Percentiles rank a stretch among this genome's conserved stretches.
phyloP scores from a whole-genome alignment of 2,888 invertebrate genomes.

The Dendrolimus houi region DNA sequence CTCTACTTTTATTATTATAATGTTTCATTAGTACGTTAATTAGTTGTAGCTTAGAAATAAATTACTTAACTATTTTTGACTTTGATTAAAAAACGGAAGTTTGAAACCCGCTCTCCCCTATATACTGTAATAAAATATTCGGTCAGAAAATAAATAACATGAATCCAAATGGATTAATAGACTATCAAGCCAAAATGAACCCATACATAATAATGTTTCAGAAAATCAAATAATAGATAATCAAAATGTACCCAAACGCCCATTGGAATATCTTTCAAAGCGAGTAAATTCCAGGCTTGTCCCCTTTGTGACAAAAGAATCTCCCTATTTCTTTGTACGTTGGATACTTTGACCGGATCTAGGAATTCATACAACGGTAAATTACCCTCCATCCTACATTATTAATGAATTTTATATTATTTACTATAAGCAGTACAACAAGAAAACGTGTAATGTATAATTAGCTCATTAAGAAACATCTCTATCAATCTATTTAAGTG shows the following conservation, averaged over 20 bases:
- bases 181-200: background rate
- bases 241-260: constrained; percentile 4
- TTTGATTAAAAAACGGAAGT: no score
- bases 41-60: no score
- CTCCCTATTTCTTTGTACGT: constrained; percentile 27
- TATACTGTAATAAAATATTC: no score
- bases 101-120: no score
- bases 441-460: no score
- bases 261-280: constrained; percentile 29
- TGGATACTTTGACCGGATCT: constrained; percentile 1
- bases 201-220: background rate
- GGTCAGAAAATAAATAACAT: no score
- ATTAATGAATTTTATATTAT: background rate
- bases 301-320: constrained; percentile 35
- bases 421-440: background rate
- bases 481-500: no score
- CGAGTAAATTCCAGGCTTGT: constrained; percentile 38
- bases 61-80: no score
- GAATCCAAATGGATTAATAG: background rate
- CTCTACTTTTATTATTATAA: no score
- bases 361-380: background rate
- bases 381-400: background rate
- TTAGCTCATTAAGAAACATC: no score
- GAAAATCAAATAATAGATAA: background rate
- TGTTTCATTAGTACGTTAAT: no score